Evolutionary conservation across 2,888 invertebrate species (phyloP).

Genomic region (Perizoma flavofasciatum): DNA sequence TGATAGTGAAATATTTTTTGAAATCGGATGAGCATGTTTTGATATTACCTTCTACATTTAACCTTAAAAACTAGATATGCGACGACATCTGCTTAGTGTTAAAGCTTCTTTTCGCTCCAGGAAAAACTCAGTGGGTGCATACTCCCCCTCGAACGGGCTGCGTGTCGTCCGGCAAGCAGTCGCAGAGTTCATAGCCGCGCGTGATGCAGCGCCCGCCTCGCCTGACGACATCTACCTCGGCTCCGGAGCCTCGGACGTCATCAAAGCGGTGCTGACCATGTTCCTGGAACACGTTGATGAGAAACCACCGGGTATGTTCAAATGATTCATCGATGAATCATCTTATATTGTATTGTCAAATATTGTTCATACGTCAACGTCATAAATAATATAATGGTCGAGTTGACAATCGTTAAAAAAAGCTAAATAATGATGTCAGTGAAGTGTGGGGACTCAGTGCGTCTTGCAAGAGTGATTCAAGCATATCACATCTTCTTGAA

Average conservation of each 20-base stretch:
- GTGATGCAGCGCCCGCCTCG: constrained; percentile 86
- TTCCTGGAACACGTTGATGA: constrained; percentile 81
- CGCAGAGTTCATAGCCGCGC: constrained; percentile 89
- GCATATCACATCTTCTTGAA: too few relatives aligned
- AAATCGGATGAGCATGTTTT: too few relatives aligned
- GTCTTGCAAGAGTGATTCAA: too few relatives aligned
- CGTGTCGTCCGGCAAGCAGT: constrained; percentile 92
- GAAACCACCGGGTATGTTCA: constrained; percentile 73
- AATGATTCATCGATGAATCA: constrained; percentile 19
- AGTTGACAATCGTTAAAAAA: too few relatives aligned
- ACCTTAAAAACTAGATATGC: too few relatives aligned
- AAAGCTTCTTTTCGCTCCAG: constrained; percentile 53
- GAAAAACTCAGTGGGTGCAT: constrained; percentile 94
- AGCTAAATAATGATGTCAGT: too few relatives aligned
- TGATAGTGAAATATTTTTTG: too few relatives aligned
- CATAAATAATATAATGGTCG: too few relatives aligned
- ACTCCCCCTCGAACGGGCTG: constrained; percentile 94
- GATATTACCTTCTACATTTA: too few relatives aligned
- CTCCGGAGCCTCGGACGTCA: constrained; percentile 96
- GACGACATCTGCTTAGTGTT: too few relatives aligned
- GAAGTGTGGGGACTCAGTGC: background rate
- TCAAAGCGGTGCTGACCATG: constrained; percentile 92
- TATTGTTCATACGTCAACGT: too few relatives aligned
- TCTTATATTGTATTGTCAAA: too few relatives aligned
- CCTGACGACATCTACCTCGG: constrained; percentile 93